Evolutionary conservation across 64 coral and sea anemone genomes (phyloP).

Genomic region (Platygyra sinensis): DNA sequence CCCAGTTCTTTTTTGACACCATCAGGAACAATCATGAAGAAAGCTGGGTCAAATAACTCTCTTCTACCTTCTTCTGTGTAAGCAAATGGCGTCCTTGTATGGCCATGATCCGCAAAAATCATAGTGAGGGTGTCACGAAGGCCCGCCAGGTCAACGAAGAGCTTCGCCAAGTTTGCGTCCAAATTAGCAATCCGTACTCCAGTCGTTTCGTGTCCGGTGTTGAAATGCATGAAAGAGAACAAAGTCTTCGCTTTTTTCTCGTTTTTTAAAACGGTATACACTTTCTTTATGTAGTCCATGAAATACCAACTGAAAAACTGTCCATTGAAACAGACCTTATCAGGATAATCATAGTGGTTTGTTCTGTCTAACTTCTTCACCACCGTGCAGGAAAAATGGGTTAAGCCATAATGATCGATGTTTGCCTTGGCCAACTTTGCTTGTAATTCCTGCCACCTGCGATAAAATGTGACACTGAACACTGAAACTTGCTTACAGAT

Average conservation of each 20-base stretch:
- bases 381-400: constrained; percentile 60
- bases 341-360: constrained; percentile 46
- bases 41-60: constrained; percentile 42
- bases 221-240: constrained; percentile 48
- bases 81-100: constrained; percentile 46
- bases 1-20: constrained; percentile 20
- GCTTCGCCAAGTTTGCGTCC: constrained; percentile 34
- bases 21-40: constrained; percentile 59
- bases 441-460: constrained; percentile 47
- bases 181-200: constrained; percentile 59
- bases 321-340: constrained; percentile 58
- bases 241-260: constrained; percentile 36
- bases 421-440: constrained; percentile 33
- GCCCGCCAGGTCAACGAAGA: constrained; percentile 24
- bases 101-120: constrained; percentile 61
- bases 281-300: constrained; percentile 32
- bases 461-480: neutral
- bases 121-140: constrained; percentile 43
- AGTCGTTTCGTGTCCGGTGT: constrained; percentile 49
- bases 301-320: constrained; percentile 54
- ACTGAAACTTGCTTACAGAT: neutral
- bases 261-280: neutral
- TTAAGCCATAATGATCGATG: constrained; percentile 51
- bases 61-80: constrained; percentile 48
- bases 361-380: constrained; percentile 50